phyloP scores from a whole-genome alignment of 2,888 invertebrate species.

The Phymatocera aterrima region DNA sequence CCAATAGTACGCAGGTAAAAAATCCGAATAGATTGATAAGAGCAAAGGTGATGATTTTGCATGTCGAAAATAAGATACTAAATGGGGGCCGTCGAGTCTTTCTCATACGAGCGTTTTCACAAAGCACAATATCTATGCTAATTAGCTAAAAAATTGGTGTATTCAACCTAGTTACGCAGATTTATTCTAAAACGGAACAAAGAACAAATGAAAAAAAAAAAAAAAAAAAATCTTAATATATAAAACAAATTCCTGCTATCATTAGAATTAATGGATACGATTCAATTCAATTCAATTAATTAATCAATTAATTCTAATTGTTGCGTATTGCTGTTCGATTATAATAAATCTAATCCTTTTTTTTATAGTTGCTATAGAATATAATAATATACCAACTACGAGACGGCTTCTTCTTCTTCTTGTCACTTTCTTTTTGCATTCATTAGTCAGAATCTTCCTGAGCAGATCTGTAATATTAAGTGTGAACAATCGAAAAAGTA shows the following conservation, averaged over 20 bases:
- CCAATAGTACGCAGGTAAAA: no score
- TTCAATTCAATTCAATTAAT: not conserved
- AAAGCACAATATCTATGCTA: no score
- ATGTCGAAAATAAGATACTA: no score
- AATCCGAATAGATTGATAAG: no score
- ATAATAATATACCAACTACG: not conserved
- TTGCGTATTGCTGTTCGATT: constrained; percentile 36
- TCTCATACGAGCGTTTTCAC: no score
- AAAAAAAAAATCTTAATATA: not conserved
- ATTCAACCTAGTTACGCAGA: no score
- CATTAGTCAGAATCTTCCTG: not conserved
- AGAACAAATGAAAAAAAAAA: no score
- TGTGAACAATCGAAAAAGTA: not conserved
- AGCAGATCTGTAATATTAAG: not conserved
- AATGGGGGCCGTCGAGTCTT: no score
- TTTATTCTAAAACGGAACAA: no score
- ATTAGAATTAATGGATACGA: constrained; percentile 23
- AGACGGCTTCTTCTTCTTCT: no score
- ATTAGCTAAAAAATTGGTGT: no score
- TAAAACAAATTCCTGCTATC: constrained; percentile 3
- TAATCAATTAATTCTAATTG: constrained; percentile 34
- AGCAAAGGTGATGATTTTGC: no score
- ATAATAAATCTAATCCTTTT: not conserved
- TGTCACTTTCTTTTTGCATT: not conserved
- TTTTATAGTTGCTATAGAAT: not conserved